A percentile compares a stretch with the other conserved stretches of the same genome.
phyloP scores from a whole-genome alignment of 2,888 invertebrate species.

The Eulithis prunata region DNA sequence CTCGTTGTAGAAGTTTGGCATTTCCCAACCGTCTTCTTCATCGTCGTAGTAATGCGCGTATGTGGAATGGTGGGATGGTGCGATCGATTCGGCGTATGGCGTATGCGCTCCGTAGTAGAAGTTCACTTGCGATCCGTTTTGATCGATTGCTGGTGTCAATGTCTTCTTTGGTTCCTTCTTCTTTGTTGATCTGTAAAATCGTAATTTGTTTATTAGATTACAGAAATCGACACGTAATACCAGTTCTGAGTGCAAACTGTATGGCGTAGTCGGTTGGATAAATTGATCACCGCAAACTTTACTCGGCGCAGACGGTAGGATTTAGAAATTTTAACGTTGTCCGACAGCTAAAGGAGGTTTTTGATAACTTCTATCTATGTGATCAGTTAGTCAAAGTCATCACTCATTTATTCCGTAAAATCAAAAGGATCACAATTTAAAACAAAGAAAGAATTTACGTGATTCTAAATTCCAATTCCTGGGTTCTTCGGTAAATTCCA shows the following conservation, averaged over 20 bases:
- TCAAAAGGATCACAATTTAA: too few species aligned
- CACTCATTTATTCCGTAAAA: too few species aligned
- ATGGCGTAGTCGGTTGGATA: not conserved
- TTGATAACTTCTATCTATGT: too few species aligned
- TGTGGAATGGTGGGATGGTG: constrained; percentile 97
- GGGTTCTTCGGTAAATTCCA: too few species aligned
- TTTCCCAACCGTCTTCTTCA: constrained; percentile 98
- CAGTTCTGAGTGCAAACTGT: not conserved
- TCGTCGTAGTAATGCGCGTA: constrained; percentile 98
- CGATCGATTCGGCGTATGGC: constrained; percentile 97
- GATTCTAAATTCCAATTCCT: too few species aligned
- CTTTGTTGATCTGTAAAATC: constrained; percentile 87
- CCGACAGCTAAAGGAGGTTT: not conserved
- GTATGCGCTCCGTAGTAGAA: constrained; percentile 98
- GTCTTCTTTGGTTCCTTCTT: constrained; percentile 96
- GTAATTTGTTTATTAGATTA: not conserved
- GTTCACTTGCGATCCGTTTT: constrained; percentile 97
- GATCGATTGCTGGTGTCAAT: constrained; percentile 93
- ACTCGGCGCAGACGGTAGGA: constrained; percentile 5
- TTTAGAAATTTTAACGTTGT: not conserved
- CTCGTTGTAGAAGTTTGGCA: constrained; percentile 98
- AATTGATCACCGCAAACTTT: not conserved
- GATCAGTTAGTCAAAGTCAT: too few species aligned
- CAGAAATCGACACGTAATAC: not conserved
- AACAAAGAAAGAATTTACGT: too few species aligned